These are phyloP conservation scores for Caenorhabditis brenneri DNA, from an alignment of 1,140 invertebrate species.

Conservation along the genomic window DNA sequence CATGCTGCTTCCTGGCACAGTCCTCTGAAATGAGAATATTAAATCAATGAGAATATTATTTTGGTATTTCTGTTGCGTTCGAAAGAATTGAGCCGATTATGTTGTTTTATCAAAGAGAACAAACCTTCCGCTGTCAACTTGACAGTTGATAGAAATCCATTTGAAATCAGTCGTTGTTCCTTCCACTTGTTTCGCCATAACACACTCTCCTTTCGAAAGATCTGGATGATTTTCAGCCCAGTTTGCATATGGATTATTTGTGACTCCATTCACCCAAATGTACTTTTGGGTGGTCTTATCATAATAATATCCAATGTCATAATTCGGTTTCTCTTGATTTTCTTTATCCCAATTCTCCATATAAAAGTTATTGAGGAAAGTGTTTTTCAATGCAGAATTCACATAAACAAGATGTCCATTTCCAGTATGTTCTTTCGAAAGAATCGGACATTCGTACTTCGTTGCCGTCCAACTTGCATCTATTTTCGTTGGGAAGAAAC, in stretches of 20 bases:
- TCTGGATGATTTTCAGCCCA: neutral
- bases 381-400: constrained; percentile 6
- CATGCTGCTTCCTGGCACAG: constrained; percentile 14
- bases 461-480: constrained; percentile 40
- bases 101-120: neutral
- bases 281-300: neutral
- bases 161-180: neutral
- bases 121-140: neutral
- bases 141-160: neutral
- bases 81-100: no score
- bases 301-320: constrained; percentile 19
- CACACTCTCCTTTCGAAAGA: neutral
- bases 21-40: constrained; percentile 13
- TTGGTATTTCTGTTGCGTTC: no score
- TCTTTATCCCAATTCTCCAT: constrained; percentile 1
- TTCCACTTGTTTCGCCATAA: neutral
- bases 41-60: no score
- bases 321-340: constrained; percentile 23
- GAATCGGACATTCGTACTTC: constrained; percentile 15
- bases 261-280: constrained; percentile 28
- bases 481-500: constrained; percentile 34
- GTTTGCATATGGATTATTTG: constrained; percentile 12
- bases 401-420: constrained; percentile 21
- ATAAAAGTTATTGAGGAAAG: neutral
- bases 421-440: constrained; percentile 24